These are phyloP conservation scores for Vanacampus margaritifer DNA, from an alignment of 2,113 vertebrate species.

Conservation along the genomic window DNA sequence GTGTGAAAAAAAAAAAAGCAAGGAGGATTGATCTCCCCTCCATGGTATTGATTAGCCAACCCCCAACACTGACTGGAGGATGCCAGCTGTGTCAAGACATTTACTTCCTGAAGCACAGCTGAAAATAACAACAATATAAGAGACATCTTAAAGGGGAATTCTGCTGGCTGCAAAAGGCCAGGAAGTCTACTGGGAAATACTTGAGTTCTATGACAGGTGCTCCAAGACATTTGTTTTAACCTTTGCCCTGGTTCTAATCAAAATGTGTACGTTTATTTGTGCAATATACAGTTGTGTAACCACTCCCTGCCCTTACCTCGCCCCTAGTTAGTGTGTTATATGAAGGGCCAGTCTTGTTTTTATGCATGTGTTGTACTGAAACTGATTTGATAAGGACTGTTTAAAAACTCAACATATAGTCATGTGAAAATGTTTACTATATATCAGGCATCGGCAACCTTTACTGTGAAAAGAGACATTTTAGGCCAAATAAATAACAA, in stretches of 20 bases:
- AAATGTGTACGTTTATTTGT: constrained; percentile 9
- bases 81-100: constrained; percentile 64
- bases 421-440: constrained; percentile 4
- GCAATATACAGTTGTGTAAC: constrained; percentile 4
- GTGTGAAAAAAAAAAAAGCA: constrained; percentile 19
- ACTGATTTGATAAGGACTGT: background rate
- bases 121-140: constrained; percentile 58
- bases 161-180: constrained; percentile 59
- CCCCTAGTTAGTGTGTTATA: constrained; percentile 10
- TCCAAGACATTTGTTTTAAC: constrained; percentile 50
- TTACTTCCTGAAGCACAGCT: constrained; percentile 57
- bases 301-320: background rate
- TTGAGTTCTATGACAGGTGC: constrained; percentile 41
- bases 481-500: too few species aligned
- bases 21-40: constrained; percentile 54
- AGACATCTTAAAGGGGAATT: constrained; percentile 38
- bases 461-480: too few species aligned
- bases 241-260: constrained; percentile 22
- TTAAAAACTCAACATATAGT: background rate
- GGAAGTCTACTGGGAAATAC: constrained; percentile 53
- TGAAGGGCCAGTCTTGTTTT: background rate
- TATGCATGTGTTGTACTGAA: background rate
- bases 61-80: constrained; percentile 57
- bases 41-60: constrained; percentile 61
- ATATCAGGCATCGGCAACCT: too few species aligned